phyloP scores from a whole-genome alignment of 2,113 vertebrate genomes.

The Butorides virescens region DNA sequence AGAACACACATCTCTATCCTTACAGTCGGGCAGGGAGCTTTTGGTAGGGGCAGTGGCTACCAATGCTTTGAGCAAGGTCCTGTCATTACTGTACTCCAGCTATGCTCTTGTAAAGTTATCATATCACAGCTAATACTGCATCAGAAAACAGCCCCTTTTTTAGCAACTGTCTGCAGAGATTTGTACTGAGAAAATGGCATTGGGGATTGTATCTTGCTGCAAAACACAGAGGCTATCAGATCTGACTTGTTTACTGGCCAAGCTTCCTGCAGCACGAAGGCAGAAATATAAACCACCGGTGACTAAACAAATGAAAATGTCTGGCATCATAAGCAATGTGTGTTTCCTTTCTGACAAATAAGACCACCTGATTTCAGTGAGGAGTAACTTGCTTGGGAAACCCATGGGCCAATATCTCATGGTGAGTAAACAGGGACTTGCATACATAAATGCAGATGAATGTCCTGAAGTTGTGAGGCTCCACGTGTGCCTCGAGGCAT shows the following conservation, averaged over 20 bases:
- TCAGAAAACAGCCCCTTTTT: neutral
- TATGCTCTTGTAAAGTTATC: neutral
- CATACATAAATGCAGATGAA: neutral
- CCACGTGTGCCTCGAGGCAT: neutral
- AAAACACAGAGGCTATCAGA: neutral
- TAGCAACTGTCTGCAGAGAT: neutral
- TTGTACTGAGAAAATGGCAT: neutral
- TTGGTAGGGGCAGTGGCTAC: neutral
- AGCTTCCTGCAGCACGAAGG: neutral
- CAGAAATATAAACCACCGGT: neutral
- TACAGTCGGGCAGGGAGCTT: rapidly evolving
- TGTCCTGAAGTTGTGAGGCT: neutral
- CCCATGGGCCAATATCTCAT: neutral
- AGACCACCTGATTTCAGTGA: neutral
- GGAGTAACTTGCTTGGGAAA: neutral
- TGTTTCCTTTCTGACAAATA: neutral
- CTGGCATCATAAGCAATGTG: rapidly evolving
- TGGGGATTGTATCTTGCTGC: neutral
- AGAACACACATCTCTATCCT: rapidly evolving
- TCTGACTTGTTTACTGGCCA: neutral
- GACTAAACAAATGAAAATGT: neutral
- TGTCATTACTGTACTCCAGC: neutral
- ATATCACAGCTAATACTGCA: neutral
- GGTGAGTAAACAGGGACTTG: rapidly evolving
- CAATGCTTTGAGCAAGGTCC: neutral